A percentile compares a stretch with the other conserved stretches of the same genome.
phyloP scores from a whole-genome alignment of 2,888 invertebrate genomes.

The Thumatha senex region DNA sequence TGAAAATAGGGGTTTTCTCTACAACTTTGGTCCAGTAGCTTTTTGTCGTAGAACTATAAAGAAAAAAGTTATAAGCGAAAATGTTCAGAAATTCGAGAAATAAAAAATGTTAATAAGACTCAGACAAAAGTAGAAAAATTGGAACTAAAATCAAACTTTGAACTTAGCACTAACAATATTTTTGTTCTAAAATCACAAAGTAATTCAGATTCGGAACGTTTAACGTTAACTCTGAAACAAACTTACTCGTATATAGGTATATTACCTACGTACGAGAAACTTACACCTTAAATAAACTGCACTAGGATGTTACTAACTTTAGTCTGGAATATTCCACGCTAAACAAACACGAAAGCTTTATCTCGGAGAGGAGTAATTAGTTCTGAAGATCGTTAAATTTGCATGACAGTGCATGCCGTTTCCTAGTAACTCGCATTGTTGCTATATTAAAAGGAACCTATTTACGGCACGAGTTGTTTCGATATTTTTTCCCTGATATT shows the following conservation, averaged over 20 bases:
- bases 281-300: slow-evolving; percentile 62
- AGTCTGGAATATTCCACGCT: slow-evolving; percentile 64
- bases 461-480: not conserved
- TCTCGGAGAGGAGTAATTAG: slow-evolving; percentile 68
- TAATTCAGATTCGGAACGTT: not conserved
- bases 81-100: too few relatives aligned
- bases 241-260: too few relatives aligned
- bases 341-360: slow-evolving; percentile 64
- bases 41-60: too few relatives aligned
- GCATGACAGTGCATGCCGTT: slow-evolving; percentile 61
- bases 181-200: slow-evolving; percentile 26
- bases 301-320: slow-evolving; percentile 51
- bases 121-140: too few relatives aligned
- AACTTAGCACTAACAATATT: slow-evolving; percentile 31
- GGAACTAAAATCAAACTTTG: too few relatives aligned
- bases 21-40: too few relatives aligned
- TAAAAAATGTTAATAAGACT: too few relatives aligned
- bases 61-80: too few relatives aligned
- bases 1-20: too few relatives aligned
- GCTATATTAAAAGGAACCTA: slow-evolving; percentile 13
- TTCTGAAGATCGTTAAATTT: slow-evolving; percentile 65
- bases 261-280: slow-evolving; percentile 57
- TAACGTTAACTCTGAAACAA: slow-evolving; percentile 57
- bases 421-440: slow-evolving; percentile 35
- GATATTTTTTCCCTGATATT: too few relatives aligned